phyloP scores from a whole-genome alignment of 2,888 invertebrate species.

The Ischnus inquisitorius region DNA sequence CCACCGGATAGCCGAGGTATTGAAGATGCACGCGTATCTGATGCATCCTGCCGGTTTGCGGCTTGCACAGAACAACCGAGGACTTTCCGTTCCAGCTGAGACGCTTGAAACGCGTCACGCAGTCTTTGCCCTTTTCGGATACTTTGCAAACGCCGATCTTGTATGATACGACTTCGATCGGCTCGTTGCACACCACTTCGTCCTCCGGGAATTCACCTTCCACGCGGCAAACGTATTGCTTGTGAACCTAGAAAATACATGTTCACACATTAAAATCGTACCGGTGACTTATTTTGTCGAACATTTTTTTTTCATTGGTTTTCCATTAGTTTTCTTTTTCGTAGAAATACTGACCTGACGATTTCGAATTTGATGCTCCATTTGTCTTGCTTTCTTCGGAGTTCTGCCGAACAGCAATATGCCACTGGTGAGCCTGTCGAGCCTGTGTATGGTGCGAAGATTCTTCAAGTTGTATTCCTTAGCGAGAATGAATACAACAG shows the following conservation, averaged over 20 bases:
- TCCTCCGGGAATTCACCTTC: conserved; percentile 97
- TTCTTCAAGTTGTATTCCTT: conserved; percentile 98
- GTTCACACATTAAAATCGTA: not conserved
- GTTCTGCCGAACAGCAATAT: conserved; percentile 97
- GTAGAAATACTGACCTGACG: conserved; percentile 87
- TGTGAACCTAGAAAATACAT: conserved; percentile 88
- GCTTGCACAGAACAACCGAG: conserved; percentile 97
- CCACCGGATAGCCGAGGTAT: conserved; percentile 98
- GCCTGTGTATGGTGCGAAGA: conserved; percentile 96
- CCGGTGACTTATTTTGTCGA: not conserved
- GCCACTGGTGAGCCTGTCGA: conserved; percentile 98
- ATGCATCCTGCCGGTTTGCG: conserved; percentile 99
- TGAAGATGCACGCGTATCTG: conserved; percentile 99
- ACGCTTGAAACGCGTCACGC: conserved; percentile 95
- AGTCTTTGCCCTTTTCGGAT: conserved; percentile 96
- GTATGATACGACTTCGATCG: conserved; percentile 97
- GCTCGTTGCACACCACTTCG: conserved; percentile 94
- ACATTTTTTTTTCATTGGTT: conserved; percentile 1
- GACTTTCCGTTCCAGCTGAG: conserved; percentile 95
- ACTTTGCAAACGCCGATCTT: conserved; percentile 99
- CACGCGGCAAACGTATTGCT: conserved; percentile 98
- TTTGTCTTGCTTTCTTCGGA: conserved; percentile 96
- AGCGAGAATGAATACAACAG: conserved; percentile 97
- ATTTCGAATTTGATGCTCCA: conserved; percentile 98
- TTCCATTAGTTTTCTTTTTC: not conserved